Percentiles rank a stretch among this genome's conserved stretches.
These are phyloP conservation scores for Scotopteryx bipunctaria DNA, from an alignment of 2,888 invertebrate species.

Conservation along the genomic window DNA sequence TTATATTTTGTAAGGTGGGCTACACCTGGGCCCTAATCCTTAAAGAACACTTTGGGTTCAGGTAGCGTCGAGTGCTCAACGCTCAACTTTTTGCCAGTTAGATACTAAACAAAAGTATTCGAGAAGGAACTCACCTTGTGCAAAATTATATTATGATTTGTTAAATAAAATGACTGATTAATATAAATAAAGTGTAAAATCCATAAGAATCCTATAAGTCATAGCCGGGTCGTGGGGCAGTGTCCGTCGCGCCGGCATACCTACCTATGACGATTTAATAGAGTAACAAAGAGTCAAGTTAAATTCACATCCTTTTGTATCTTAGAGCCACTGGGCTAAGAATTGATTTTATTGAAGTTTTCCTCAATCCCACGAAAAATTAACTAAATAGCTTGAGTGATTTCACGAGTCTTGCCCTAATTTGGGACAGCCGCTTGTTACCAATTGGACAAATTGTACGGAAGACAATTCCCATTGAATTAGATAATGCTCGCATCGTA, in stretches of 20 bases:
- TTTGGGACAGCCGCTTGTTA: constrained; percentile 37
- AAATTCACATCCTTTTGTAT: constrained; percentile 5
- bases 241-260: constrained; percentile 1
- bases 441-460: constrained; percentile 60
- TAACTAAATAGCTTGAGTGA: constrained; percentile 35
- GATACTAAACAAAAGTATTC: too few relatives aligned
- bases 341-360: constrained; percentile 29
- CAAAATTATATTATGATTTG: too few relatives aligned
- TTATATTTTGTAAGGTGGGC: too few relatives aligned
- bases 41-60: too few relatives aligned
- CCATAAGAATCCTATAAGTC: background rate
- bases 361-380: constrained; percentile 33
- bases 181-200: too few relatives aligned
- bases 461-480: constrained; percentile 44
- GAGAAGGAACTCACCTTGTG: too few relatives aligned
- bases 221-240: background rate
- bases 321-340: background rate
- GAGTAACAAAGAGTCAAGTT: constrained; percentile 4
- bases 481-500: constrained; percentile 40
- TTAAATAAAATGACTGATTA: too few relatives aligned
- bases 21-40: too few relatives aligned
- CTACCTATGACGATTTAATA: background rate
- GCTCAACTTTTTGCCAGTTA: too few relatives aligned
- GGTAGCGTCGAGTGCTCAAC: too few relatives aligned
- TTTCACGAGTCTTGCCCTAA: constrained; percentile 54